Base-by-base conservation (phyloP, 1,140 invertebrate genomes). In the Lordiphosa stackelbergi region DNA sequence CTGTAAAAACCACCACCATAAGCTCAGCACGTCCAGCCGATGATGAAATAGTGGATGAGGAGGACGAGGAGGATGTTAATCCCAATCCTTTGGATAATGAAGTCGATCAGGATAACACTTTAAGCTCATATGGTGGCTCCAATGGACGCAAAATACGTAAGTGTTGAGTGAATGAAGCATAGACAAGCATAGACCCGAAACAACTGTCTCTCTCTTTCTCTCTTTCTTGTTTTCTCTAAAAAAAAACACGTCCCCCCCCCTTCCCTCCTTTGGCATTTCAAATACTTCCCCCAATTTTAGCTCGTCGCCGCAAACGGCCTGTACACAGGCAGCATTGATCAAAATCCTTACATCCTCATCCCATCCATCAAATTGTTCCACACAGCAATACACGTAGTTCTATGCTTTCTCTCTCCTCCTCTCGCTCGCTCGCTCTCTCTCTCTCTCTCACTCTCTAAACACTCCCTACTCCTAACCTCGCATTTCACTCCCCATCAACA, bases 61-160 rank as follows among this genome's bases (percentile, higher is more conserved):
- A 88, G 37, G 90, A 91, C 9, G 90, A 91, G 10, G 83, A 90
- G 16, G 89, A 89, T n/a, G 88, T 88, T 0, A 90, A 90, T 66
- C 77, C 77, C 9, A 87, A 85, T 59, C 62, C 77, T 16, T 56
- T 60, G 34, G 84, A 79, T n/a, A 89, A 90, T 31, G 87, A 88
- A 61, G 87, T 87, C 45, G 85, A 89, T n/a, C 87, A 90, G 59
- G 89, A 90, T 19, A 90, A 92, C 54, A 92, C 91, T 57, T 60
- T 79, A 0, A 75, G 71, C 52, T 73, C 65, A 0, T 79, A 70
- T 34, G 69, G 77, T 10, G 68, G 69, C 0, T 77, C 74, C 11
- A 75, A 83, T 22, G 79, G 73, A 42, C 69, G 85, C 52, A 91
- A 90, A 86, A 91, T 91, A 86, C 90, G 93, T 94, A 90, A 91